A percentile compares a stretch with the other conserved stretches of the same genome.
Evolutionary conservation across 2,113 vertebrate genomes (phyloP).

Genomic region (Gymnarchus niloticus): DNA sequence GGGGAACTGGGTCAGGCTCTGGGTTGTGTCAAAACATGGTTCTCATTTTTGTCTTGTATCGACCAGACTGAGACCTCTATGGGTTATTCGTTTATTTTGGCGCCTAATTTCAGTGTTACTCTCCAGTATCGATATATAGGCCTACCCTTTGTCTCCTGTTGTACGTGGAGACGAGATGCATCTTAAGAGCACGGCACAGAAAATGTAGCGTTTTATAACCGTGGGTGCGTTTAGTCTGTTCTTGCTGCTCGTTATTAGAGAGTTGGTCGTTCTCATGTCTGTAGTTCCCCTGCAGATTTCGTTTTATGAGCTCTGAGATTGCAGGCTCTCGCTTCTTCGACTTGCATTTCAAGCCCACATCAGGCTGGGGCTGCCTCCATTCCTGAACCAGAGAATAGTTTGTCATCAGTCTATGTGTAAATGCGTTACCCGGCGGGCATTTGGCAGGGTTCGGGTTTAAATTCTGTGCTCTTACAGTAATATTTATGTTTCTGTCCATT

Average conservation of each 20-base stretch:
- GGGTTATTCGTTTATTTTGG: background rate
- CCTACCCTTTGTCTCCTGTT: background rate
- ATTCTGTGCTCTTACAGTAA: background rate
- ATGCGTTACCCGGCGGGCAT: background rate
- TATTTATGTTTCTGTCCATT: background rate
- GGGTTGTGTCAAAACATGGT: background rate
- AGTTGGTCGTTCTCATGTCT: background rate
- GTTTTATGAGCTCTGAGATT: background rate
- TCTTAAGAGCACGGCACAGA: background rate
- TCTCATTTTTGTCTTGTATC: background rate
- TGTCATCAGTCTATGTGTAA: too few relatives aligned
- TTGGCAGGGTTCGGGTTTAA: background rate
- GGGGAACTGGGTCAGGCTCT: background rate
- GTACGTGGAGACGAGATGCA: background rate
- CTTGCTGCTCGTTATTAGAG: background rate
- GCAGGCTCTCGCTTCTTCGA: background rate
- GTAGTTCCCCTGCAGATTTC: background rate
- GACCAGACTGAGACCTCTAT: background rate
- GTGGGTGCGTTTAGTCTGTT: background rate
- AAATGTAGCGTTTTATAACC: background rate
- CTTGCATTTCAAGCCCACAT: background rate
- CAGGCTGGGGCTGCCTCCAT: background rate
- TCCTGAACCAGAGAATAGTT: background rate
- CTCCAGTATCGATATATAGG: background rate
- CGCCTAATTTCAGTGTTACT: background rate